Base-by-base conservation (phyloP, 2,888 invertebrate species). In the Epicampocera succincta region DNA sequence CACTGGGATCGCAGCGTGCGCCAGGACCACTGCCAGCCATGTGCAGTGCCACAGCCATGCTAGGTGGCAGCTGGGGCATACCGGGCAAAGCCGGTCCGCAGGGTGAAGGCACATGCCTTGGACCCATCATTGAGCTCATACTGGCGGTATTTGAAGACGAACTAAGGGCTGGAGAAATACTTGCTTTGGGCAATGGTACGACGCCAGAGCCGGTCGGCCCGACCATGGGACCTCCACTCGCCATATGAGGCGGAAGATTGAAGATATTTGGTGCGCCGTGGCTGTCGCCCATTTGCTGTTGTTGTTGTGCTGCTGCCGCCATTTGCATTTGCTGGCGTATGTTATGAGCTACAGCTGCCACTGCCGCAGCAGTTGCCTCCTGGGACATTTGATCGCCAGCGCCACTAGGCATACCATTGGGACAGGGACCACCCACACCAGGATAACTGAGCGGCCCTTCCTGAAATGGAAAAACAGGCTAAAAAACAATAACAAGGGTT, bases 261-360 rank as follows among this genome's bases (percentile, higher is more conserved):
- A 91, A 91, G 87, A 91, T 84, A 90, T 91, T 86, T 87, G 93
- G 91, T 42, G 85, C 85, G 93, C 92, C 89, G n/a, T 82, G 82
- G 9, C 46, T 48, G 1, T 86, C 86, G 15, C 88, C 87, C 76
- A 89, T 87, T 82, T 90, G 89, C 83, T 89, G 89, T 25, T 86
- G 86, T n/a, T 86, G 86, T 60, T 86, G 86, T 85, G 93, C 92
- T 11, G 94, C 94, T 5, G 94, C 94, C 0, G 95, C 96, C 89
- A 91, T 89, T 87, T 91, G 91, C 95, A 96, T 96, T 91, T 96
- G 96, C 85, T 96, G 96, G 65, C 96, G 93, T 76, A 96, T 92
- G 52, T 96, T 96, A 91, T 96, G 96, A 15, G 96, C 96, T 72
- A 96, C 96, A 17, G 96, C 96, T 12, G 96, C 96, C 48, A 96